Percentiles rank a stretch among this genome's conserved stretches.
Conservation (phyloP, 1,140 invertebrate species). For the Ceratoteleas bidentatus region DNA sequence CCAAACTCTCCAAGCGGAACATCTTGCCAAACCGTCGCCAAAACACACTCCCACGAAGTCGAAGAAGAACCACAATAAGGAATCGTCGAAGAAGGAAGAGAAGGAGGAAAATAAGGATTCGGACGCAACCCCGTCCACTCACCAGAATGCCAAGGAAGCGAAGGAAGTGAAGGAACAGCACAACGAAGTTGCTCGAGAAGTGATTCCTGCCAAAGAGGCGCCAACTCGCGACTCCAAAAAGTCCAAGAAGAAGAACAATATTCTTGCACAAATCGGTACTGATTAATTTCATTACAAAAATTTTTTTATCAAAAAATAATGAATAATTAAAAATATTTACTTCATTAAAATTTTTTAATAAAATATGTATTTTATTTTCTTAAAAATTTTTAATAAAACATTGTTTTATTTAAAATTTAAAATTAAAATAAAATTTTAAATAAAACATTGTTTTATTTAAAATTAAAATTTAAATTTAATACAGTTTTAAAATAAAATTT, state of each 20-base stretch:
- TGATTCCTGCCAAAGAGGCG: constrained; percentile 76
- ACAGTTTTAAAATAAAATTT: no score
- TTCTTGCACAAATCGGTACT: constrained; percentile 80
- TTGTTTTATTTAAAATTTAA: no score
- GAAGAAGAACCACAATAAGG: constrained; percentile 75
- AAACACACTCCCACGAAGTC: constrained; percentile 76
- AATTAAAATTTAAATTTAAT: no score
- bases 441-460: no score
- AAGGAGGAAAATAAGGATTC: constrained; percentile 71
- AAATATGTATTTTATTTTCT: no score
- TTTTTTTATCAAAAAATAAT: not conserved
- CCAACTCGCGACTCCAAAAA: constrained; percentile 81
- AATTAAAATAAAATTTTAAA: no score
- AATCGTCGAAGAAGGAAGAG: constrained; percentile 72
- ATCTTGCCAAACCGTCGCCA: constrained; percentile 72
- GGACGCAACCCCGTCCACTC: constrained; percentile 42
- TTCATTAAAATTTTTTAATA: no score
- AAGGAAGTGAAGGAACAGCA: constrained; percentile 52
- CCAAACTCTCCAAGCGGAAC: constrained; percentile 70
- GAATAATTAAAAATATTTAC: not conserved
- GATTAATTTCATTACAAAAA: no score
- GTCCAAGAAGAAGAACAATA: constrained; percentile 81
- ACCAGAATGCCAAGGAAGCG: constrained; percentile 31
- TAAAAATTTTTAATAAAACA: no score
- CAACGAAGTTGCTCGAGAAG: constrained; percentile 58